A percentile compares a stretch with the other conserved stretches of the same genome.
phyloP scores from a whole-genome alignment of 2,888 invertebrate species.

The Athalia circularis region DNA sequence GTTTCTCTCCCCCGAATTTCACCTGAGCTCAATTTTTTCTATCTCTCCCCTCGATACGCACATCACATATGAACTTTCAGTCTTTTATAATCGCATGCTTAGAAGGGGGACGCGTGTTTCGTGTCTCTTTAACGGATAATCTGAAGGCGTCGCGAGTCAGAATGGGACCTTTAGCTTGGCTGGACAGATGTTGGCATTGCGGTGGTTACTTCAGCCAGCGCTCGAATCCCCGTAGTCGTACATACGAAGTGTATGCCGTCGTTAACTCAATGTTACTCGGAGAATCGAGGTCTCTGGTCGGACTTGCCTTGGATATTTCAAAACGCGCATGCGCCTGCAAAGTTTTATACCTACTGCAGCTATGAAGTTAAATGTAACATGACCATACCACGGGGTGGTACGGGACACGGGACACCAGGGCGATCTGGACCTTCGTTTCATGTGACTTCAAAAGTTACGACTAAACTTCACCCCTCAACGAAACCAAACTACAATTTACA shows the following conservation, averaged over 20 bases:
- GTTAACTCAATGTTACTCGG: constrained; percentile 23
- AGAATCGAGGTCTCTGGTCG: constrained; percentile 26
- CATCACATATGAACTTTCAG: background rate
- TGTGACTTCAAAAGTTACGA: background rate
- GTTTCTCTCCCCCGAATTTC: background rate
- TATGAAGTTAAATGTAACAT: constrained; percentile 15
- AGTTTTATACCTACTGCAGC: background rate
- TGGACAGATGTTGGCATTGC: constrained; percentile 42
- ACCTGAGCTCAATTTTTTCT: background rate
- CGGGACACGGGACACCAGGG: too few relatives aligned
- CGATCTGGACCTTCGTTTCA: too few relatives aligned
- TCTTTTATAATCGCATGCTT: background rate
- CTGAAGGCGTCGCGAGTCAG: constrained; percentile 15
- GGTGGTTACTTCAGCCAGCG: background rate
- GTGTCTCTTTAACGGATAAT: background rate
- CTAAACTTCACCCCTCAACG: background rate
- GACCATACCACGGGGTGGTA: background rate
- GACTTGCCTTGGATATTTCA: constrained; percentile 6
- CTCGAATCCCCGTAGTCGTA: constrained; percentile 27
- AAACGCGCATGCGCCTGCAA: constrained; percentile 23
- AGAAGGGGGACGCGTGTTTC: background rate
- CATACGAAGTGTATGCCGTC: background rate
- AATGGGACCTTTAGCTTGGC: constrained; percentile 34
- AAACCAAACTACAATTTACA: background rate
- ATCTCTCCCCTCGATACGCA: background rate